Percentiles rank a stretch among this genome's conserved stretches.
Conservation (phyloP, 2,797 vertebrate genomes). For the Enoplosus armatus region DNA sequence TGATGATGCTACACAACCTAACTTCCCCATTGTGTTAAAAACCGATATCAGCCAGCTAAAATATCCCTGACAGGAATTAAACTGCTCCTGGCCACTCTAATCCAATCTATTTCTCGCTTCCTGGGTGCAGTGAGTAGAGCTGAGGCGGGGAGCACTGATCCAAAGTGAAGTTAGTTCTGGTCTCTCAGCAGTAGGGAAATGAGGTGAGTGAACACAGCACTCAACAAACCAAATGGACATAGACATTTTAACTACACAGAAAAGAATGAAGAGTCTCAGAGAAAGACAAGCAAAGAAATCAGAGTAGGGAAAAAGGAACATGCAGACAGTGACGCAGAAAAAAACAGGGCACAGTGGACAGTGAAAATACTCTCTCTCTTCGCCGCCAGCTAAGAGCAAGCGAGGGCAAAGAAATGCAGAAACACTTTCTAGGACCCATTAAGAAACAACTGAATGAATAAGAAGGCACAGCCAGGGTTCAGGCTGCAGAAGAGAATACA, state of each 20-base stretch:
- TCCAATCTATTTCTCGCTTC: neutral
- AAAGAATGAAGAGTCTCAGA: constrained; percentile 17
- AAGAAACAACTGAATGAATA: constrained; percentile 38
- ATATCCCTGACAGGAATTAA: constrained; percentile 41
- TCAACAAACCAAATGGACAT: constrained; percentile 75
- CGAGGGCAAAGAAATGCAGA: constrained; percentile 20
- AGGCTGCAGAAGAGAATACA: constrained; percentile 16
- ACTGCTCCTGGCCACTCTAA: constrained; percentile 15
- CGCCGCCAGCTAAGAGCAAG: constrained; percentile 16
- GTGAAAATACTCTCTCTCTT: constrained; percentile 45
- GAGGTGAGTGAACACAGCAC: constrained; percentile 52
- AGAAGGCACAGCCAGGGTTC: neutral
- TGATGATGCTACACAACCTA: neutral
- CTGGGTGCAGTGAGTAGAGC: constrained; percentile 21
- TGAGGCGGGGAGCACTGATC: constrained; percentile 53
- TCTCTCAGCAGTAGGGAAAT: constrained; percentile 55
- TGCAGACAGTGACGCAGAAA: constrained; percentile 39
- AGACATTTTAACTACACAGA: constrained; percentile 57
- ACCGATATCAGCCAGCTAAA: constrained; percentile 27
- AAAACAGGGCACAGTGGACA: constrained; percentile 49
- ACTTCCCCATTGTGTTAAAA: constrained; percentile 33
- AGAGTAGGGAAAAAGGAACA: constrained; percentile 14
- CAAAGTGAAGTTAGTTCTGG: constrained; percentile 61
- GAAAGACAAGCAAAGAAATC: no score
- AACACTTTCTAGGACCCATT: constrained; percentile 36